A percentile compares a stretch with the other conserved stretches of the same genome.
phyloP scores from a whole-genome alignment of 64 coral and sea anemone genomes.

The Orbicella faveolata region DNA sequence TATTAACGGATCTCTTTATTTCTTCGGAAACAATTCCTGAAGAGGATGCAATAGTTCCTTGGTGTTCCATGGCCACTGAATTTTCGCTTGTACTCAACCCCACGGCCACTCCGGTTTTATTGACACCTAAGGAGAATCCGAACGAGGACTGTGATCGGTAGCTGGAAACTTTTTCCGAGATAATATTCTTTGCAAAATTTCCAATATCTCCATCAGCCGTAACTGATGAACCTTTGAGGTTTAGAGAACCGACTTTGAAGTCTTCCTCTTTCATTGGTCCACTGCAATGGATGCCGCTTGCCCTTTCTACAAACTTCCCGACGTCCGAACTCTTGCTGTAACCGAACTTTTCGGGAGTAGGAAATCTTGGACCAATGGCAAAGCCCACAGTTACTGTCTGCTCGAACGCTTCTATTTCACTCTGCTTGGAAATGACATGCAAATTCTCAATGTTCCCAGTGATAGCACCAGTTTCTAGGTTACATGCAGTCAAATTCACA shows the following conservation, averaged over 20 bases:
- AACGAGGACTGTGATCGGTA: no score
- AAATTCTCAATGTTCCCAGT: conserved; percentile 47
- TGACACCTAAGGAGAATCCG: no score
- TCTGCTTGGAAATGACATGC: conserved; percentile 37
- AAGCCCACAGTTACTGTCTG: not conserved
- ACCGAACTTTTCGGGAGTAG: no score
- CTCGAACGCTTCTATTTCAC: conserved; percentile 49
- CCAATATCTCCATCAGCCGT: conserved; percentile 52
- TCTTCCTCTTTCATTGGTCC: no score
- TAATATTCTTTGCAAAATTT: conserved; percentile 45
- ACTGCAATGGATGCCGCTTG: no score
- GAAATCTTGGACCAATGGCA: no score
- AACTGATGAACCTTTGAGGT: conserved; percentile 49
- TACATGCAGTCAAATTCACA: conserved; percentile 60
- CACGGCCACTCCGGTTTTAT: no score
- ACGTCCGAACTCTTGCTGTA: no score
- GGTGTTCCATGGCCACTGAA: conserved; percentile 51
- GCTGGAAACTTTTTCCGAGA: conserved; percentile 34
- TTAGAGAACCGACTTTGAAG: not conserved
- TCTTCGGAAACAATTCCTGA: conserved; percentile 50
- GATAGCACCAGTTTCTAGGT: conserved; percentile 45
- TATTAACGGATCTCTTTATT: conserved; percentile 46
- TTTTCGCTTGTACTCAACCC: not conserved
- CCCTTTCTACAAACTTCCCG: no score
- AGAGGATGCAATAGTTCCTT: conserved; percentile 55